Conservation (phyloP, 2,888 invertebrate genomes). For the Timandra comae region DNA sequence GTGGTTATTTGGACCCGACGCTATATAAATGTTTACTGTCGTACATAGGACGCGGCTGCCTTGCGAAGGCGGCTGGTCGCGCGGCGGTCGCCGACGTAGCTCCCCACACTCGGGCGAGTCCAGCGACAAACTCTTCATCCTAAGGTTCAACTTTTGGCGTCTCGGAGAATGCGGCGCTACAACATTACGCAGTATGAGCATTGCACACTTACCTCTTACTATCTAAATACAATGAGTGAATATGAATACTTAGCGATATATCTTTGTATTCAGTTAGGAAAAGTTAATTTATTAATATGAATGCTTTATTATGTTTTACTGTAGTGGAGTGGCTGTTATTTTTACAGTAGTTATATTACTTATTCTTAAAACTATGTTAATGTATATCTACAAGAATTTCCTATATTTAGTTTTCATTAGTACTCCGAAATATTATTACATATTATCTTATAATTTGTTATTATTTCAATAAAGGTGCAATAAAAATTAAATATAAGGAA, state of each 20-base stretch:
- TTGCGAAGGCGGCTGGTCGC: conserved; percentile 66
- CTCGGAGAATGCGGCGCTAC: conserved; percentile 97
- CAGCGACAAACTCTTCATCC: conserved; percentile 98
- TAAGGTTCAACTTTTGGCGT: conserved; percentile 95
- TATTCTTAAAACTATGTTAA: too few relatives aligned
- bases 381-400: too few relatives aligned
- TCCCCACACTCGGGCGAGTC: conserved; percentile 97
- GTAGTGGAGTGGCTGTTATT: not conserved
- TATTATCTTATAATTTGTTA: too few relatives aligned
- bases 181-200: conserved; percentile 65
- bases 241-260: too few relatives aligned
- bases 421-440: too few relatives aligned
- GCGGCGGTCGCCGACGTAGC: conserved; percentile 80
- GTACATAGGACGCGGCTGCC: conserved; percentile 81
- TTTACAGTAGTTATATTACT: too few relatives aligned
- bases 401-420: too few relatives aligned
- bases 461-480: too few relatives aligned
- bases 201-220: conserved; percentile 32
- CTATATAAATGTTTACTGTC: conserved; percentile 31
- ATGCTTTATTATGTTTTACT: not conserved
- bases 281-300: not conserved
- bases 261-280: too few relatives aligned
- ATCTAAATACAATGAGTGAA: not conserved
- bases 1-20: conserved; percentile 4
- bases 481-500: too few relatives aligned